Evolutionary conservation across 2,888 invertebrate genomes (phyloP).

Genomic region (Melinaea marsaeus): DNA sequence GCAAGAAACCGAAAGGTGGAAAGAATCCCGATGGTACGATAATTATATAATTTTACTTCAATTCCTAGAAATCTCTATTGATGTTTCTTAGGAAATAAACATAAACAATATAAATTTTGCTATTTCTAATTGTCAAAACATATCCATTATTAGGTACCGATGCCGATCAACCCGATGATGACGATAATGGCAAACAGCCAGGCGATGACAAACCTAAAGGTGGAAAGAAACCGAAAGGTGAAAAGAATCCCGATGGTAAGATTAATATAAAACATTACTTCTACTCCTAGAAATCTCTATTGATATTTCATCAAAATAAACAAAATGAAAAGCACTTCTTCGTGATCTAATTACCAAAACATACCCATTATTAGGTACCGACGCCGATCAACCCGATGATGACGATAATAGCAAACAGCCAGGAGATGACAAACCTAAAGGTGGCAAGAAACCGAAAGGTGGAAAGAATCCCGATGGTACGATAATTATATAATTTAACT

Average conservation of each 20-base stretch:
- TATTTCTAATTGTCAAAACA: background rate
- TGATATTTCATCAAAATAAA: no score
- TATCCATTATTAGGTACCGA: background rate
- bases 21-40: background rate
- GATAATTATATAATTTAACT: no score
- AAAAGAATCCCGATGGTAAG: background rate
- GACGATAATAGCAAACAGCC: no score
- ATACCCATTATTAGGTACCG: background rate
- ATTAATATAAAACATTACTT: no score
- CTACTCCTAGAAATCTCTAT: no score
- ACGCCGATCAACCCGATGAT: background rate
- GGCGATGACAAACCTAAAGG: background rate
- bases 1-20: background rate
- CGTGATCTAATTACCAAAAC: no score
- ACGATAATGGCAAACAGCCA: background rate
- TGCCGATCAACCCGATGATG: background rate
- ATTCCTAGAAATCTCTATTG: background rate
- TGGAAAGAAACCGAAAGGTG: conserved; percentile 5
- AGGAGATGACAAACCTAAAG: no score
- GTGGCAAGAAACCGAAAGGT: no score
- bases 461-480: no score
- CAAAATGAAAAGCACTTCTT: no score
- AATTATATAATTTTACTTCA: background rate
- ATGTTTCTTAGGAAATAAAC: no score
- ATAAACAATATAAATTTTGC: no score